phyloP scores from a whole-genome alignment of 2,113 vertebrate species.

The Antennarius striatus region DNA sequence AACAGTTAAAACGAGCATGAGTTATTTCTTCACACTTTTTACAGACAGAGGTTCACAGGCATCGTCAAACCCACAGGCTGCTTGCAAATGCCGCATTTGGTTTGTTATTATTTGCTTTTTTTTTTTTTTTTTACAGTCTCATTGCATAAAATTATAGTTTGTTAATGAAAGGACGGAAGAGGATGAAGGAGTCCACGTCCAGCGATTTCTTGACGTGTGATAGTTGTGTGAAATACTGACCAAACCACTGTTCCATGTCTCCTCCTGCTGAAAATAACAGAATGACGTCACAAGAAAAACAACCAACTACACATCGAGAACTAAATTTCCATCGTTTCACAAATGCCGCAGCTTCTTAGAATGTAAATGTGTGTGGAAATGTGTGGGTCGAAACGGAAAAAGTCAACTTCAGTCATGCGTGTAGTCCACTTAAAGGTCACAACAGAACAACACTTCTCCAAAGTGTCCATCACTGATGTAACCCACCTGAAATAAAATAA shows the following conservation, averaged over 20 bases:
- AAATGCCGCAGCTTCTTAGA: constrained; percentile 6
- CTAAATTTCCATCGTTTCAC: constrained; percentile 22
- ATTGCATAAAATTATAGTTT: constrained; percentile 65
- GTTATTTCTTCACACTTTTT: constrained; percentile 34
- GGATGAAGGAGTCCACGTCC: not conserved
- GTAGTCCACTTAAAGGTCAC: not conserved
- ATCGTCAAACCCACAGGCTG: constrained; percentile 49
- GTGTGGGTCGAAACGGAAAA: not conserved
- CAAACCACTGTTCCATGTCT: constrained; percentile 1
- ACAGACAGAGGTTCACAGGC: constrained; percentile 39
- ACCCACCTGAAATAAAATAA: constrained; percentile 11
- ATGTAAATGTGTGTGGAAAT: no score
- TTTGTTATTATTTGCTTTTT: constrained; percentile 56
- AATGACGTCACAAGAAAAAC: constrained; percentile 29
- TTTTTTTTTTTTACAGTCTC: constrained; percentile 48
- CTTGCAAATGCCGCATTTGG: constrained; percentile 64
- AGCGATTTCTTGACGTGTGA: not conserved
- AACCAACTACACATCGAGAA: constrained; percentile 16
- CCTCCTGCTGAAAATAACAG: constrained; percentile 26
- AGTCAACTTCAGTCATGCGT: constrained; percentile 14
- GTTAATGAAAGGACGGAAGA: constrained; percentile 17
- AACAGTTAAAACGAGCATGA: constrained; percentile 66
- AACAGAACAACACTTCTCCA: not conserved
- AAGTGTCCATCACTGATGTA: not conserved
- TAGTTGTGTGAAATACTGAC: constrained; percentile 34